Evolutionary conservation across 1,140 invertebrate species (phyloP).

Genomic region (Gonioctena quinquepunctata): DNA sequence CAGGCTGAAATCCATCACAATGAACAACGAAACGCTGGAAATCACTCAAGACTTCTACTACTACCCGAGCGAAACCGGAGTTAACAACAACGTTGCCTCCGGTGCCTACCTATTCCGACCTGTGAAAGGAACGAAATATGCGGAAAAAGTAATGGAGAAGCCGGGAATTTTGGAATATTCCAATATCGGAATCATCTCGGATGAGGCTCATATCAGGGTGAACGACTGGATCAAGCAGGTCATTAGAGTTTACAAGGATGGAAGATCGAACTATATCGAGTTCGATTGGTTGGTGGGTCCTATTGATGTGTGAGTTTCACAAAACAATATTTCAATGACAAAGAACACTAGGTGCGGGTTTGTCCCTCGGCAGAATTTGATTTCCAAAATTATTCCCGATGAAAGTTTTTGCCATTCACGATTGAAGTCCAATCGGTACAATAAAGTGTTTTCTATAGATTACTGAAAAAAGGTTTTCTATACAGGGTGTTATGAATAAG

Average conservation of each 20-base stretch:
- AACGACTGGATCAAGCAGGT: constrained; percentile 60
- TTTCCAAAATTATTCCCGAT: no score
- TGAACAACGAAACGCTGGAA: constrained; percentile 56
- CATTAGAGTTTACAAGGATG: constrained; percentile 61
- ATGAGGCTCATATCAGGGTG: constrained; percentile 75
- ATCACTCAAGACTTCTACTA: constrained; percentile 69
- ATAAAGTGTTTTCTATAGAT: no score
- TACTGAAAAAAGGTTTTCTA: no score
- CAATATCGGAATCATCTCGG: constrained; percentile 64
- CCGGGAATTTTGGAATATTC: constrained; percentile 61
- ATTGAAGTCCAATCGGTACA: no score
- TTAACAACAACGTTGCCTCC: constrained; percentile 64
- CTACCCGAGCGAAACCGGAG: constrained; percentile 61
- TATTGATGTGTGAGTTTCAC: constrained; percentile 67
- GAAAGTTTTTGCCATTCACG: no score
- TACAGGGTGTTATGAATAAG: no score
- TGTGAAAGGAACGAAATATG: constrained; percentile 38
- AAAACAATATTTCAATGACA: no score
- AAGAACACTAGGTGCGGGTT: no score
- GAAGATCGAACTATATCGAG: constrained; percentile 57
- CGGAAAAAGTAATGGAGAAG: constrained; percentile 4
- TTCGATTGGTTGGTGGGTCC: constrained; percentile 77
- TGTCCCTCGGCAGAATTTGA: no score
- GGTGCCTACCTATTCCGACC: constrained; percentile 89
- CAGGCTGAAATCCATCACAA: constrained; percentile 62